Evolutionary conservation across 1,140 invertebrate species (phyloP).

Genomic region (Nixonia krombeini): DNA sequence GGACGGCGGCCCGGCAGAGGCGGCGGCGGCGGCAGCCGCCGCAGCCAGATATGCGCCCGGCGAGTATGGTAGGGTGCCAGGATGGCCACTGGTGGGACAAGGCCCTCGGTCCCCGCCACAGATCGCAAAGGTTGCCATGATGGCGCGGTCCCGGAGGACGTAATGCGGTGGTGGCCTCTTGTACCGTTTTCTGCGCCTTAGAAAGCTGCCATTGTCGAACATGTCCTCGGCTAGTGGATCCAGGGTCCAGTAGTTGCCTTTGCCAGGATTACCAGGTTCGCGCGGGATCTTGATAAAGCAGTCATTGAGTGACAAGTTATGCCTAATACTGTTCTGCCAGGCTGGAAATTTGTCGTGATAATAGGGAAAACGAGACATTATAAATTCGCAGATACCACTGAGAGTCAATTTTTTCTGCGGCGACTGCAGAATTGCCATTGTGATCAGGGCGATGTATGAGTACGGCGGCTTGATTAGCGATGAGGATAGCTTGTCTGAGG

Average conservation of each 20-base stretch:
- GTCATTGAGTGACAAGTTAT: constrained; percentile 98
- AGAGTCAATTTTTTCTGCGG: constrained; percentile 96
- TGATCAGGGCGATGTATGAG: constrained; percentile 98
- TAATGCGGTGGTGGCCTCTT: constrained; percentile 84
- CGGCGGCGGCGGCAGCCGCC: constrained; percentile 52
- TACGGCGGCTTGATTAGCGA: constrained; percentile 93
- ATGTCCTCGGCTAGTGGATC: constrained; percentile 98
- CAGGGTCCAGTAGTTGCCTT: constrained; percentile 99
- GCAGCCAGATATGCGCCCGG: constrained; percentile 56
- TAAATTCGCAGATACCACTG: constrained; percentile 98
- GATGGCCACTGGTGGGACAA: constrained; percentile 53
- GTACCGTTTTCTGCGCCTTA: constrained; percentile 94
- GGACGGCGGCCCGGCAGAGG: constrained; percentile 60
- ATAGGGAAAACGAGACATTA: constrained; percentile 96
- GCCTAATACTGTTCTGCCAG: constrained; percentile 97
- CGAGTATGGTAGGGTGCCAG: constrained; percentile 48
- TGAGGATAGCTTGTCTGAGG: constrained; percentile 62
- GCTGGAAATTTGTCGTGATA: constrained; percentile 96
- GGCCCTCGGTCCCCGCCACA: constrained; percentile 62
- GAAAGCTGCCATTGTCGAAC: constrained; percentile 99
- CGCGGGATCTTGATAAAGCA: constrained; percentile 99
- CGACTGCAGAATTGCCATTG: constrained; percentile 98
- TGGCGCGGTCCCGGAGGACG: constrained; percentile 70
- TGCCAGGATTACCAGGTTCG: constrained; percentile 98
- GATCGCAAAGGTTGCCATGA: constrained; percentile 70